Percentiles rank a stretch among this genome's conserved stretches.
Evolutionary conservation across 2,797 vertebrate genomes (phyloP).

Genomic region (Sebastes aleutianus): DNA sequence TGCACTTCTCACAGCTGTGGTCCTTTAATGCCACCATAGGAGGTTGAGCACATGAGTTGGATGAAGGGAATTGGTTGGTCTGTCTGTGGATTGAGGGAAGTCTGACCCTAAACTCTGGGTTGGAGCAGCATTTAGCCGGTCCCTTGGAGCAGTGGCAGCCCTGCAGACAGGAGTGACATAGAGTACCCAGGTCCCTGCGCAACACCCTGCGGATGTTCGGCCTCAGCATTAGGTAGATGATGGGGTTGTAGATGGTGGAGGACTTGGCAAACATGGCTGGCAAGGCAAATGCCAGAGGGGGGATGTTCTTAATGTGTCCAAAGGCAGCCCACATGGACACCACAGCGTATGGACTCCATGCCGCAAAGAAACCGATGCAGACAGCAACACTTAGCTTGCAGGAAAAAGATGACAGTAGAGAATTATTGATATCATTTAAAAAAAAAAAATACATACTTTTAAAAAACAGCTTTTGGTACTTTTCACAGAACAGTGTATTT

Average conservation of each 20-base stretch:
- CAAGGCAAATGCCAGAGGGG: conserved; percentile 81
- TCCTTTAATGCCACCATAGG: conserved; percentile 4
- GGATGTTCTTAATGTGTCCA: conserved; percentile 79
- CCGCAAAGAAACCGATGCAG: conserved; percentile 82
- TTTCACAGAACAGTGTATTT: background rate
- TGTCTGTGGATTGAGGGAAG: conserved; percentile 45
- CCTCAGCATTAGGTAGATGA: conserved; percentile 80
- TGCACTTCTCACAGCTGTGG: conserved; percentile 43
- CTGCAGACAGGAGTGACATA: conserved; percentile 60
- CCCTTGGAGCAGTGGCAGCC: conserved; percentile 48
- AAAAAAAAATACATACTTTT: background rate
- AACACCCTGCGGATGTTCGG: conserved; percentile 76
- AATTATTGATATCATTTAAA: background rate
- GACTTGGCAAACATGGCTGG: conserved; percentile 86
- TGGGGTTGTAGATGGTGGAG: conserved; percentile 84
- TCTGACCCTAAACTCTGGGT: conserved; percentile 35
- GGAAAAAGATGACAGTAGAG: conserved; percentile 8
- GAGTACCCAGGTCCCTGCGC: conserved; percentile 57
- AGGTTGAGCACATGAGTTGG: conserved; percentile 42
- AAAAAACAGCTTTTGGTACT: background rate
- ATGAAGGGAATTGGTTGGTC: conserved; percentile 45
- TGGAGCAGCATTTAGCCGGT: conserved; percentile 42
- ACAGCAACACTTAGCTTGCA: conserved; percentile 81
- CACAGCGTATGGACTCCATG: conserved; percentile 85
- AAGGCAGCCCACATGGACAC: conserved; percentile 86